Evolutionary conservation across 2,113 vertebrate genomes (phyloP).

Genomic region (Dunckerocampus dactyliophorus): DNA sequence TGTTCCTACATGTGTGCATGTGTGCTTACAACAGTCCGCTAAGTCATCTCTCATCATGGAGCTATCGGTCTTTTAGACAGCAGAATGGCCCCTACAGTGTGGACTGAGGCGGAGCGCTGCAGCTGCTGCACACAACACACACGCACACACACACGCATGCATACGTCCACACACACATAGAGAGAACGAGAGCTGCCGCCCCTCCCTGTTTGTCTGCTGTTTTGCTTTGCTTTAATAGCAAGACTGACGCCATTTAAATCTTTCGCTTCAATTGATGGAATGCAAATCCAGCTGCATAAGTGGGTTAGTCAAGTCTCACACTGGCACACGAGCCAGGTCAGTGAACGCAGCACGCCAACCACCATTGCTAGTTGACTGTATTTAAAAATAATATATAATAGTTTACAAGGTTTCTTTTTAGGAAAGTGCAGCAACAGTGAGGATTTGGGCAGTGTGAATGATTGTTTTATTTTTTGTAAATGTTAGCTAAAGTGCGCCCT

Average conservation of each 20-base stretch:
- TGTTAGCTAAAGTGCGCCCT: too few species aligned
- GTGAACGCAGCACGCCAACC: conserved; percentile 17
- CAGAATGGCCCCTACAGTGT: conserved; percentile 61
- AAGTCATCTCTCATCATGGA: conserved; percentile 46
- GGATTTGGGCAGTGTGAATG: too few species aligned
- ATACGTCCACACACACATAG: not conserved
- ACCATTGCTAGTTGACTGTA: too few species aligned
- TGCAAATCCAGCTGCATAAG: conserved; percentile 68
- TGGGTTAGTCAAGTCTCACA: conserved; percentile 49
- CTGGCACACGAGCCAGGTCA: conserved; percentile 20
- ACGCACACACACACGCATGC: conserved; percentile 19
- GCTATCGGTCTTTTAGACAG: conserved; percentile 51
- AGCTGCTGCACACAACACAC: conserved; percentile 59
- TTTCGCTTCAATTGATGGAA: conserved; percentile 56
- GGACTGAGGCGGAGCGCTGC: conserved; percentile 56
- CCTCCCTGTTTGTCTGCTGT: conserved; percentile 60
- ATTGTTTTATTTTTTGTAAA: too few species aligned
- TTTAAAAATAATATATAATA: too few species aligned
- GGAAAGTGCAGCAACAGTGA: too few species aligned
- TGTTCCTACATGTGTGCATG: conserved; percentile 24
- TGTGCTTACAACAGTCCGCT: conserved; percentile 17
- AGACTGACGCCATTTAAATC: conserved; percentile 70
- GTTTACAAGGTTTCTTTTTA: too few species aligned
- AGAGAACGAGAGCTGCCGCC: conserved; percentile 25
- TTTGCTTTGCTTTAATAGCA: conserved; percentile 64